These are phyloP conservation scores for Pedetes capensis DNA, from an alignment of 2,113 vertebrate species.

Conservation along the genomic window DNA sequence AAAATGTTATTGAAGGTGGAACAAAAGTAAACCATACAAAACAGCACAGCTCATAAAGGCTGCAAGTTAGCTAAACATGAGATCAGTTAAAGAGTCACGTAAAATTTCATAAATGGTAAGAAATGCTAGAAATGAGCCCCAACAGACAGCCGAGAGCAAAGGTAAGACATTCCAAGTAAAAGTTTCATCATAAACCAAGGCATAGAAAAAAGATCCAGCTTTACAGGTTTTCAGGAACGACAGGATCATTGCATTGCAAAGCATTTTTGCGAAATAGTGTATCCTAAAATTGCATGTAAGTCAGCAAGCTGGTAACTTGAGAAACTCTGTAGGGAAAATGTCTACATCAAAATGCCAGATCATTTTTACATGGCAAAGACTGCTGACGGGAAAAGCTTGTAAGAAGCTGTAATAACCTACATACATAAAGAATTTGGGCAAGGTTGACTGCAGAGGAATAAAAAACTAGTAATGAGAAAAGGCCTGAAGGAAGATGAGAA, in stretches of 20 bases:
- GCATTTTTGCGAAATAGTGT: not conserved
- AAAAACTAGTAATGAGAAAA: not conserved
- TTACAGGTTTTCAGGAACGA: not conserved
- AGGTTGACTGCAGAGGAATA: not conserved
- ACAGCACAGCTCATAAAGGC: not conserved
- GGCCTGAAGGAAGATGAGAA: not conserved
- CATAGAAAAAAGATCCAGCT: not conserved
- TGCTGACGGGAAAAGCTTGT: conserved; percentile 6
- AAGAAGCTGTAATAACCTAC: not conserved
- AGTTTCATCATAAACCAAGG: not conserved
- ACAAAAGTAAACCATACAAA: not conserved
- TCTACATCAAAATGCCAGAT: conserved; percentile 37
- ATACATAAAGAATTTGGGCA: not conserved
- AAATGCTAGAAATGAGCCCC: not conserved
- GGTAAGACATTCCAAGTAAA: not conserved
- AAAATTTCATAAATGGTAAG: not conserved
- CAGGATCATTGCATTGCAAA: not conserved
- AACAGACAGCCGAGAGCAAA: not conserved
- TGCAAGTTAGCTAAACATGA: not conserved
- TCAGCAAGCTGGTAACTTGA: conserved; percentile 49
- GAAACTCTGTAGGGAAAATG: conserved; percentile 47
- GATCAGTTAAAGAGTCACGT: not conserved
- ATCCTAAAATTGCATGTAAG: conserved; percentile 8
- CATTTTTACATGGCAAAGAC: not conserved
- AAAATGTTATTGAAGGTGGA: not conserved